phyloP scores from a whole-genome alignment of 2,888 invertebrate genomes.

The Mythimna loreyi region DNA sequence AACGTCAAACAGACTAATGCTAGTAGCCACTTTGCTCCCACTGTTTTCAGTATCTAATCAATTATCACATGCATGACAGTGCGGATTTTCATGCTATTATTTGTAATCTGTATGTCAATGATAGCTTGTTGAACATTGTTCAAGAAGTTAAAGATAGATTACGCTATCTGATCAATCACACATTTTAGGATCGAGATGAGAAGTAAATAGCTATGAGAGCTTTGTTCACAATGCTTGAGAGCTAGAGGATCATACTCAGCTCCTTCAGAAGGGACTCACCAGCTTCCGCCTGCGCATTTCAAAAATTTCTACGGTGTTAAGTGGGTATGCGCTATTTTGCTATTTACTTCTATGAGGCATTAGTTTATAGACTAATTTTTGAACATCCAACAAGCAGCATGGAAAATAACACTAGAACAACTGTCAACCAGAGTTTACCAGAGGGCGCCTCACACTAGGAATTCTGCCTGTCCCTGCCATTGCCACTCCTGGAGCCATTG shows the following conservation, averaged over 20 bases:
- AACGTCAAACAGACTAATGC: slow-evolving; percentile 23
- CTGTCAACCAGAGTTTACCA: no score
- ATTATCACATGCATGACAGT: slow-evolving; percentile 22
- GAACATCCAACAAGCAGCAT: no score
- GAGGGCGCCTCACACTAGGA: no score
- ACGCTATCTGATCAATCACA: neutral
- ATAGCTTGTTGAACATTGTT: slow-evolving; percentile 5
- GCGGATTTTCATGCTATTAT: slow-evolving; percentile 17
- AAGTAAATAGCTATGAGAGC: neutral
- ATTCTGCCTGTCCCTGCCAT: no score
- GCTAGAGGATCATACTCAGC: no score
- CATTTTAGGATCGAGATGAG: neutral
- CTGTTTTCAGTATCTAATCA: slow-evolving; percentile 27
- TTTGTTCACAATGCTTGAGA: no score
- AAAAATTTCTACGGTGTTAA: no score
- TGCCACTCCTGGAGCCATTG: no score
- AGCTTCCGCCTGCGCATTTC: no score
- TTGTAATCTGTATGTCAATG: slow-evolving; percentile 11
- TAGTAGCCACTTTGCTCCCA: slow-evolving; percentile 13
- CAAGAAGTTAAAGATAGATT: slow-evolving; percentile 2
- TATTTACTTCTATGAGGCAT: neutral
- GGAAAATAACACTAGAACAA: no score
- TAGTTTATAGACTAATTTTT: no score
- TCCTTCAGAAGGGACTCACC: no score
- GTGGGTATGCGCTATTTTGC: neutral